phyloP scores from a whole-genome alignment of 2,888 invertebrate species.

The Papilio elwesi region DNA sequence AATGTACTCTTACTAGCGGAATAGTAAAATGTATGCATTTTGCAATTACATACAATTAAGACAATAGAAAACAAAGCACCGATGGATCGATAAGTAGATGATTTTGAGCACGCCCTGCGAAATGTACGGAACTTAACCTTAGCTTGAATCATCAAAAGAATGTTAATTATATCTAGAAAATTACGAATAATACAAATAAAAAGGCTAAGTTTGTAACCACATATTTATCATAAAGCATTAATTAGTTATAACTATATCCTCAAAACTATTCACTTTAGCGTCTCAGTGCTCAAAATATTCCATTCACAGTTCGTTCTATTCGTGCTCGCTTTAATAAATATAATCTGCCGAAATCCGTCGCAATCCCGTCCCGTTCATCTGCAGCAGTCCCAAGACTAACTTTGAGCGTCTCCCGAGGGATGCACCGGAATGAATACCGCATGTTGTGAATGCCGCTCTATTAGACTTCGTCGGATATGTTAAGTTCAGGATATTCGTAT shows the following conservation, averaged over 20 bases:
- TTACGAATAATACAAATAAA: too few relatives aligned
- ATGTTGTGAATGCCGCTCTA: conserved; percentile 57
- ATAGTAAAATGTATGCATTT: too few relatives aligned
- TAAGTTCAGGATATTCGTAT: conserved; percentile 48
- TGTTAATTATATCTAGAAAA: too few relatives aligned
- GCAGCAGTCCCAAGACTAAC: conserved; percentile 41
- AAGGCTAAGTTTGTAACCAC: too few relatives aligned
- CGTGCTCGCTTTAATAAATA: conserved; percentile 50
- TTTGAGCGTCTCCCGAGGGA: conserved; percentile 50
- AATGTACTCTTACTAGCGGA: not conserved
- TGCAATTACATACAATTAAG: too few relatives aligned
- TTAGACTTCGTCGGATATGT: conserved; percentile 51
- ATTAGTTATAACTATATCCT: conserved; percentile 1
- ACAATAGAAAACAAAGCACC: too few relatives aligned
- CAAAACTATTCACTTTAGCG: not conserved
- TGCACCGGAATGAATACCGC: conserved; percentile 49
- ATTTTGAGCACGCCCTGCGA: too few relatives aligned
- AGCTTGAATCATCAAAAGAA: too few relatives aligned
- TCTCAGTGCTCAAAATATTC: conserved; percentile 14
- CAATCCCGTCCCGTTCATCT: conserved; percentile 48
- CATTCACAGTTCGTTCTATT: conserved; percentile 37
- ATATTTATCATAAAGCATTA: not conserved
- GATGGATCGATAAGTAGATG: too few relatives aligned
- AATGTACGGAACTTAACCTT: too few relatives aligned
- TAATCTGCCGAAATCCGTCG: conserved; percentile 52